These are phyloP conservation scores for Stichopus chloronotus DNA, from an alignment of 35 echinoderm and acorn worm genomes.

Conservation along the genomic window DNA sequence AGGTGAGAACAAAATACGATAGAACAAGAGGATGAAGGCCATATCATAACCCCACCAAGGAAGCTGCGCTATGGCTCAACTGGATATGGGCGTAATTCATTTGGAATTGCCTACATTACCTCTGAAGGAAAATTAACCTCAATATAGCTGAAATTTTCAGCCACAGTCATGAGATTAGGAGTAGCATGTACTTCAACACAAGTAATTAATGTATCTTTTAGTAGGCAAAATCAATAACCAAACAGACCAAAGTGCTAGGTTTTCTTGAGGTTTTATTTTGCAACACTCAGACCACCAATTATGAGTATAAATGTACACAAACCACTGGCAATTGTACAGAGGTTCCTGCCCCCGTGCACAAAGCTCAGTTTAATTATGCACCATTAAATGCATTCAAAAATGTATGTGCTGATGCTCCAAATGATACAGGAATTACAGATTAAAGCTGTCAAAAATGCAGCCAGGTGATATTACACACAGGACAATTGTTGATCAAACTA, in stretches of 20 bases:
- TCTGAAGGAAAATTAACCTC: too few relatives aligned
- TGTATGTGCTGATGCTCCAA: background rate
- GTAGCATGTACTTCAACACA: too few relatives aligned
- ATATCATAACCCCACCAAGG: too few relatives aligned
- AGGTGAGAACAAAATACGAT: too few relatives aligned
- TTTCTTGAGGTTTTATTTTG: background rate
- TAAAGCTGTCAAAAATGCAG: background rate
- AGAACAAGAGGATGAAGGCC: too few relatives aligned
- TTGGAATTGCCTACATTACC: too few relatives aligned
- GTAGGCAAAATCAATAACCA: background rate
- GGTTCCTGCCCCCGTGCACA: slow-evolving; percentile 53
- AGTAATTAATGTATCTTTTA: too few relatives aligned
- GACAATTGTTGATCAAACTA: background rate
- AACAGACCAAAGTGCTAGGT: background rate
- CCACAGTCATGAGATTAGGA: too few relatives aligned
- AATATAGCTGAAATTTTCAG: too few relatives aligned
- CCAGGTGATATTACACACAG: background rate
- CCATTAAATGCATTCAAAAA: background rate
- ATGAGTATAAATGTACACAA: slow-evolving; percentile 5
- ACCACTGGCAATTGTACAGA: slow-evolving; percentile 43
- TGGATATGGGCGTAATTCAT: too few relatives aligned
- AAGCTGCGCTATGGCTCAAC: too few relatives aligned
- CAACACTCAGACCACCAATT: slow-evolving; percentile 18
- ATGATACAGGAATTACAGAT: slow-evolving; percentile 2
- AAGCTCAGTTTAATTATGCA: slow-evolving; percentile 27